Base-by-base conservation (phyloP, 2,888 invertebrate genomes). In the Rhamnusium bicolor region DNA sequence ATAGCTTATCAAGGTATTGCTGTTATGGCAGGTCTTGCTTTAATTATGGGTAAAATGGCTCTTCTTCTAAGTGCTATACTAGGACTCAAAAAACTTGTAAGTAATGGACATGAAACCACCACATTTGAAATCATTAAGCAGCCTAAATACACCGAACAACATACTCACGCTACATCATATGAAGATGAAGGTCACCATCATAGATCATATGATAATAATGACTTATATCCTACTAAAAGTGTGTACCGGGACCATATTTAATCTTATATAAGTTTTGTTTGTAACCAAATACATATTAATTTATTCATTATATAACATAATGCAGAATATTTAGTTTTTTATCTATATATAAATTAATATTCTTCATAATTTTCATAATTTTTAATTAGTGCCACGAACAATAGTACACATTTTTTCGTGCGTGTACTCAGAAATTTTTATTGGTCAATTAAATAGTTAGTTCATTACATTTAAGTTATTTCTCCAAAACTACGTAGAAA, bases 51-150 rank as follows among this genome's bases (percentile, higher is more conserved):
- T 81, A 96, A 96, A 89, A 94, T 96, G 85, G 96, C 96, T 27
- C 88, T 96, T 29, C 90, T 95, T 71, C 89, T 96, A 69, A 94
- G 94, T 76, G 93, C 93, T 19, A 93, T 96, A 77, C 92, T 96
- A 79, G 95, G 94, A 0, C 88, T 96, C 67, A 95, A 95, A 89
- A 95, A 95, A 82, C 89, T 96, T 32, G 92, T 95, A 27, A 91
- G 92, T 5, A 90, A 90, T 62, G 91, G 92, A 16, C 91, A 93
- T 72, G 94, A 95, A 83, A 94, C 94, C 87, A 95, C 95, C 0
- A 95, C 95, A 4, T 94, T 95, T 79, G 95, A 96, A 88, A 95
- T 96, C 80, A 93, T 96, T 67, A 95, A 95, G 86, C 94, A 95
- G 87, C 96, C 95, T n/a, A 93, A 94, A 84, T 92, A 95, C 68